Evolutionary conservation across 2,113 vertebrate genomes (phyloP).

Genomic region (Gnathonemus echidnorhynchus): DNA sequence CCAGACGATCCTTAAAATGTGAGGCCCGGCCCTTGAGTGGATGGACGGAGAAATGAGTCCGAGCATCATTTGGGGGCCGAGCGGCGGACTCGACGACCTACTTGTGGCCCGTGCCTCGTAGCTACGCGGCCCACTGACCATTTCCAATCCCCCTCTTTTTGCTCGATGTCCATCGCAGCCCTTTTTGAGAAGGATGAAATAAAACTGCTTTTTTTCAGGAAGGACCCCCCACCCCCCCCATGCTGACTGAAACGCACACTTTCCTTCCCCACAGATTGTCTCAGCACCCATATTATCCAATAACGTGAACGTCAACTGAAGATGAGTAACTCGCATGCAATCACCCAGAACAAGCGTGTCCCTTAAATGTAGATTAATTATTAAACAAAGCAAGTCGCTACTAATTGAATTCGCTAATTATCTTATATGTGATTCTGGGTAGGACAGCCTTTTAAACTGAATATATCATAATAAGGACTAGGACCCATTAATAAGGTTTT

Average conservation of each 20-base stretch:
- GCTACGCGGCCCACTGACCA: not conserved
- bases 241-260: not conserved
- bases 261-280: not conserved
- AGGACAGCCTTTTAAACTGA: not conserved
- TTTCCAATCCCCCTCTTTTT: not conserved
- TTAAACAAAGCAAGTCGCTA: not conserved
- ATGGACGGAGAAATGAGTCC: constrained; percentile 8
- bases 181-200: not conserved
- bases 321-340: not conserved
- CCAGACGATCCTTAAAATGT: constrained; percentile 9
- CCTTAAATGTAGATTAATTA: not conserved
- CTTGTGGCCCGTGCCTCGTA: not conserved
- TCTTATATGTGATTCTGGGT: not conserved
- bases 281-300: not conserved
- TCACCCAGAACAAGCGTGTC: not conserved
- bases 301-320: not conserved
- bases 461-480: constrained; percentile 3
- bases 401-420: not conserved
- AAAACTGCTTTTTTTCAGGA: not conserved
- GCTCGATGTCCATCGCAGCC: not conserved
- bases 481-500: not conserved
- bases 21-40: constrained; percentile 3
- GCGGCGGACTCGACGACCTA: not conserved
- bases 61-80: not conserved
- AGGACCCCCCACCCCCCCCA: not conserved